Base-by-base conservation (phyloP, 23 tunicate species). In the Ascidia mentula region DNA sequence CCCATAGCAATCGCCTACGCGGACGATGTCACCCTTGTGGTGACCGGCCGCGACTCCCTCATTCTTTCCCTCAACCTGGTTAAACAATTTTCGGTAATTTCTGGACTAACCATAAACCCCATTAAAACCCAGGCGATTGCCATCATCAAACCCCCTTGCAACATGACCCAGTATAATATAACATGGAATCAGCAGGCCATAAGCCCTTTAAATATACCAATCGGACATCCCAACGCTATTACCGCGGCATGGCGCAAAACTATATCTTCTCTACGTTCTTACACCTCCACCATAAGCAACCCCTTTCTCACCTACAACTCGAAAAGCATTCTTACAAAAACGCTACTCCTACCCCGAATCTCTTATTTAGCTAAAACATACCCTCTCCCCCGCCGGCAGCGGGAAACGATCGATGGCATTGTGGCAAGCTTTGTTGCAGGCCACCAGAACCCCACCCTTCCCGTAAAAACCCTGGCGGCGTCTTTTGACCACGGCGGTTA, bases 21-120 rank as follows among this genome's bases (percentile, higher is more conserved):
- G 65, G 65, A 53, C 65, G 65, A 53, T 9, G 65, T 53, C 65
- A 53, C 65, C 13, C 65, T 53, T 26, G 65, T 53, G 65, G 65
- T 53, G 65, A 28, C 65, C 24, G 28, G 13, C 65, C 65, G 65
- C 65, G 65, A 53, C 22, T 53, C 65, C 65, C 65, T 53, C 13
- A 5, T 28, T 28, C 65, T 20, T 20, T 53, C 65, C 65, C 24
- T 53, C 65, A 6, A 28, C 22, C 12, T 53, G 4, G 24, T 53
- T 28, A 53, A 53, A 3, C 12, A 53, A 53, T 53, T 53, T 53
- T 53, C 65, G 24, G 24, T 20, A 28, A 53, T 9, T 28, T 53
- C 65, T 28, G 65, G 65, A 53, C 65, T 53, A 26, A 26, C 22
- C 65, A 26, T 53, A 26, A 53, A 53, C 65, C 65, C 65, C 13